Base-by-base conservation (phyloP, 2,797 vertebrate species). In the Onychomys torridus region DNA sequence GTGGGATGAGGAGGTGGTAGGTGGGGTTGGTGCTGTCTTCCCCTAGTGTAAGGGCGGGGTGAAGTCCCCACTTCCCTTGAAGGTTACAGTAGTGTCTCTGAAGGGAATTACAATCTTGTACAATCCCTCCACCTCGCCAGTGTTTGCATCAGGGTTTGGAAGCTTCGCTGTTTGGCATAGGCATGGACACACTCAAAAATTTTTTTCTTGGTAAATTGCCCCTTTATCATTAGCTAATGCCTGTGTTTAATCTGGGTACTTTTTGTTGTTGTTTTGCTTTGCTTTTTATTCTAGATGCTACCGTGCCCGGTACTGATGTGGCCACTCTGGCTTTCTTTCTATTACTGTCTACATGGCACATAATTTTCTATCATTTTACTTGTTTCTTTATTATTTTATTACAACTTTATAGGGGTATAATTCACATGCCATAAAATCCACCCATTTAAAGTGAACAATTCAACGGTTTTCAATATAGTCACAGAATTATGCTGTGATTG, bases 321-420 rank as follows among this genome's bases (percentile, higher is more conserved):
- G 5, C 43, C 27, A 2, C 52, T 43, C n/a, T 5, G 10, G 59
- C 55, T 11, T 25, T 32, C 11, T 75, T 79, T 67, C 55, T 23
- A 61, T 88, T 61, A 79, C 27, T 90, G 46, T 23, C 71, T 37
- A 19, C 25, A 13, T 1, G 43, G 43, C 25, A 84, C 57, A 67
- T 55, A 6, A 27, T 79, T 92, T 88, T 46, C 76, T 32, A 55
- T 19, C 59, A 43, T 57, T 87, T 87, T 81, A 40, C 75, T 59
- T 65, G 89, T 91, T 79, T 52, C 77, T 69, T 65, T 40, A 59
- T 43, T 55, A 87, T 90, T 94, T 93, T 82, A 84, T 75, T 61
- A 63, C 49, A 78, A 67, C 25, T 95, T 94, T 88, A 61, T 76
- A 93, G 78, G 67, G 16, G 57, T 63, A 10, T 37, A 76, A 71